Conservation (phyloP, 2,888 invertebrate genomes). For the Carpatolechia fugitivella region DNA sequence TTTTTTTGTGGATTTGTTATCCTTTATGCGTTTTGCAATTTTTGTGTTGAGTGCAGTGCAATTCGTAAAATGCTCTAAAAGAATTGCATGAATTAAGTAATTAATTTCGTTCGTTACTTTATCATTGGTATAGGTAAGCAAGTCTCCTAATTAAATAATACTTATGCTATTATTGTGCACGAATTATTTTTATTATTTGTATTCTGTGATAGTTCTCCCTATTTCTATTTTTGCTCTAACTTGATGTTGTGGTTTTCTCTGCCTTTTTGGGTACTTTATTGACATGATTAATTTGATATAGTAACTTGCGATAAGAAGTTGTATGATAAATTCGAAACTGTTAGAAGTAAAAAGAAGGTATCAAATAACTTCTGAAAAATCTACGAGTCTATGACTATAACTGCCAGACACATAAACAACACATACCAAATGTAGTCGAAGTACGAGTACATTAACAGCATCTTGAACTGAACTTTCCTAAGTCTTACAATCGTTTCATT, state of each 20-base stretch:
- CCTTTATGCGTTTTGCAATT: background rate
- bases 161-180: background rate
- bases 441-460: background rate
- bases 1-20: background rate
- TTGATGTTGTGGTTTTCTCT: constrained; percentile 1
- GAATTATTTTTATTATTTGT: background rate
- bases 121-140: background rate
- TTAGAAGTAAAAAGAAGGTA: too few relatives aligned
- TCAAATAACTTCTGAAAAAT: background rate
- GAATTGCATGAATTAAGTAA: background rate
- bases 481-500: background rate
- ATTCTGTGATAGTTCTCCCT: background rate
- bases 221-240: background rate
- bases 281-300: background rate
- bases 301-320: background rate
- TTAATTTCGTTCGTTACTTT: background rate
- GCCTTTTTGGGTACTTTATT: background rate
- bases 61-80: background rate
- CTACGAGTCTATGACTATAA: background rate
- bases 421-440: background rate
- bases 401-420: background rate
- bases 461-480: too few relatives aligned
- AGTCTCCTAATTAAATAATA: background rate
- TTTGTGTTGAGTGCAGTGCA: background rate
- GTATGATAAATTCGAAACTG: background rate